Evolutionary conservation across 2,888 invertebrate genomes (phyloP).

Genomic region (Lomographa bimaculata): DNA sequence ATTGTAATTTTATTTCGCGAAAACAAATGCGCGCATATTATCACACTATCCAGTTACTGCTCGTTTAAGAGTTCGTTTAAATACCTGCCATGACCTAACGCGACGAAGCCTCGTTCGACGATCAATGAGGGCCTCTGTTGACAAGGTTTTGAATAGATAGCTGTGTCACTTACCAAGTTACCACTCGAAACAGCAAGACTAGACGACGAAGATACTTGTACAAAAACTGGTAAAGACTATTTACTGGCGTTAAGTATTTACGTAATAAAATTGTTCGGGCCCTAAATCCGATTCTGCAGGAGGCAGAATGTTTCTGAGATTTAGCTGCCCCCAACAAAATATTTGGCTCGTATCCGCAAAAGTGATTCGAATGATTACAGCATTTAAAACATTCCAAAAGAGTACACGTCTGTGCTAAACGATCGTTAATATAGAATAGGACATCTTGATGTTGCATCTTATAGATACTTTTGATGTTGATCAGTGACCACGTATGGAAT

Average conservation of each 20-base stretch:
- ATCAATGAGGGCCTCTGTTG: no score
- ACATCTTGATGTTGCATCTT: slow-evolving; percentile 21
- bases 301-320: slow-evolving; percentile 17
- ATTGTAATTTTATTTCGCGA: slow-evolving; percentile 2
- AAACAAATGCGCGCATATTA: slow-evolving; percentile 1
- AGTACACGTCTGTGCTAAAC: slow-evolving; percentile 26
- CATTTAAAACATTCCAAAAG: slow-evolving; percentile 38
- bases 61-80: slow-evolving; percentile 29
- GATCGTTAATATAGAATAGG: slow-evolving; percentile 31
- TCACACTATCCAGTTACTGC: slow-evolving; percentile 19
- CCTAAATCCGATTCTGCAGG: slow-evolving; percentile 20
- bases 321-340: slow-evolving; percentile 20
- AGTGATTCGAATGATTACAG: slow-evolving; percentile 29
- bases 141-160: slow-evolving; percentile 27
- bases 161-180: slow-evolving; percentile 34
- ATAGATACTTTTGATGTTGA: slow-evolving; percentile 23
- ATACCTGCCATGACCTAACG: no score
- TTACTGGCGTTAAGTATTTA: slow-evolving; percentile 17
- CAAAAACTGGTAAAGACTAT: slow-evolving; percentile 26
- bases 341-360: slow-evolving; percentile 18
- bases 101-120: no score
- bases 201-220: slow-evolving; percentile 24
- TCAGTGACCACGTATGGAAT: slow-evolving; percentile 30
- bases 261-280: slow-evolving; percentile 15
- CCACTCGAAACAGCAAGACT: slow-evolving; percentile 26